phyloP scores from a whole-genome alignment of 2,888 invertebrate genomes.

The Muscina levida region DNA sequence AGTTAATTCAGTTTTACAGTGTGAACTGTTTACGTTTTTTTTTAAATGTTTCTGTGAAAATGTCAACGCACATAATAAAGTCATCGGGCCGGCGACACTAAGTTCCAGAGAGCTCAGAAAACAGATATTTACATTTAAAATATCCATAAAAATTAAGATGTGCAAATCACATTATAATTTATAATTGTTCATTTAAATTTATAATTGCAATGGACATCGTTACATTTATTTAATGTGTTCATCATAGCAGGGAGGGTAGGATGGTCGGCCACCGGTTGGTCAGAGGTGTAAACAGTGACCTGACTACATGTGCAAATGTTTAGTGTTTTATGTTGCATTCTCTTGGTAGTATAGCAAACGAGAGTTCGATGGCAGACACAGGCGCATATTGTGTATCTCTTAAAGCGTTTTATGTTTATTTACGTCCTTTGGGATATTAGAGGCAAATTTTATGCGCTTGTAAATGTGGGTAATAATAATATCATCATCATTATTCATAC shows the following conservation, averaged over 20 bases:
- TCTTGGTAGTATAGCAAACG: too few species aligned
- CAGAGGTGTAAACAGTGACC: too few species aligned
- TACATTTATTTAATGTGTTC: background rate
- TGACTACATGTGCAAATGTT: too few species aligned
- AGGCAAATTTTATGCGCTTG: constrained; percentile 23
- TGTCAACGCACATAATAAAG: constrained; percentile 56
- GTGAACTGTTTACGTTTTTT: constrained; percentile 6
- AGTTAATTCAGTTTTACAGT: constrained; percentile 17
- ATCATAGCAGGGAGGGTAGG: background rate
- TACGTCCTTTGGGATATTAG: too few species aligned
- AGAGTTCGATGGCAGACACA: too few species aligned
- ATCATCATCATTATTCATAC: constrained; percentile 40
- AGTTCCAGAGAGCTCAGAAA: background rate
- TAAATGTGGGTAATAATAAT: constrained; percentile 39
- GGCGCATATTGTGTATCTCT: background rate
- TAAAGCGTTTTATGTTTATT: constrained; percentile 23
- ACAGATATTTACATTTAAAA: constrained; percentile 8
- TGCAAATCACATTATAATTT: constrained; percentile 49
- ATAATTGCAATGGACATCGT: constrained; percentile 28
- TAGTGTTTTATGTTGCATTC: too few species aligned
- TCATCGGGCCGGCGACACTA: constrained; percentile 1
- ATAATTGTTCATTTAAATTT: constrained; percentile 47
- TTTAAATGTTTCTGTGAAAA: constrained; percentile 11
- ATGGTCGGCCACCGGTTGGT: background rate
- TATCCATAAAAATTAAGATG: constrained; percentile 27